Evolutionary conservation across 2,797 vertebrate species (phyloP).

Genomic region (Lagodon rhomboides): DNA sequence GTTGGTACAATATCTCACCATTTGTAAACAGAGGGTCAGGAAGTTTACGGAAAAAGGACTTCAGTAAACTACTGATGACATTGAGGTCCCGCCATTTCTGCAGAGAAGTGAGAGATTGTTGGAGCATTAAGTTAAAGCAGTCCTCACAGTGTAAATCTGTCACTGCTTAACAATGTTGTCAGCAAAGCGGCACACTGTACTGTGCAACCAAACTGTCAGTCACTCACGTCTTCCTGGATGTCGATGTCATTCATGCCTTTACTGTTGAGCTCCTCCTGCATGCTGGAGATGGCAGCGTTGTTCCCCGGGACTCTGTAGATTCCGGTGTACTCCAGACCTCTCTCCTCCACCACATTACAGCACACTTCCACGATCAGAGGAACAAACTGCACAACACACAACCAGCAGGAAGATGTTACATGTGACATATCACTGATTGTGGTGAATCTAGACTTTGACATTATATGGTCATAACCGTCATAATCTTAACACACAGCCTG

Average conservation of each 20-base stretch:
- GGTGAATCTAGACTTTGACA: not conserved
- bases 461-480: too few relatives aligned
- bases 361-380: conserved; percentile 98
- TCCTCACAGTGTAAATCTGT: conserved; percentile 5
- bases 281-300: conserved; percentile 97
- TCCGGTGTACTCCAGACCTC: conserved; percentile 97
- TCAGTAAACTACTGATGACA: conserved; percentile 98
- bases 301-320: conserved; percentile 99
- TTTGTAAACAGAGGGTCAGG: conserved; percentile 99
- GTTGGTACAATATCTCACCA: conserved; percentile 82
- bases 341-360: conserved; percentile 97
- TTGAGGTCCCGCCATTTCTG: conserved; percentile 99
- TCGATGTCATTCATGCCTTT: conserved; percentile 97
- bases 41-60: conserved; percentile 98
- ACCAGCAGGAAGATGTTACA: not conserved
- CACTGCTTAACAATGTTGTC: conserved; percentile 13
- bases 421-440: not conserved
- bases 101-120: conserved; percentile 10
- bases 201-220: conserved; percentile 27
- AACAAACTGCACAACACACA: conserved; percentile 89
- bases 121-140: conserved; percentile 11
- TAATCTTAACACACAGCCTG: too few relatives aligned
- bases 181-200: not conserved
- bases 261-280: conserved; percentile 98
- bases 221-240: conserved; percentile 95